Conservation (phyloP, 2,797 vertebrate species). For the Sebastes matsubarae region DNA sequence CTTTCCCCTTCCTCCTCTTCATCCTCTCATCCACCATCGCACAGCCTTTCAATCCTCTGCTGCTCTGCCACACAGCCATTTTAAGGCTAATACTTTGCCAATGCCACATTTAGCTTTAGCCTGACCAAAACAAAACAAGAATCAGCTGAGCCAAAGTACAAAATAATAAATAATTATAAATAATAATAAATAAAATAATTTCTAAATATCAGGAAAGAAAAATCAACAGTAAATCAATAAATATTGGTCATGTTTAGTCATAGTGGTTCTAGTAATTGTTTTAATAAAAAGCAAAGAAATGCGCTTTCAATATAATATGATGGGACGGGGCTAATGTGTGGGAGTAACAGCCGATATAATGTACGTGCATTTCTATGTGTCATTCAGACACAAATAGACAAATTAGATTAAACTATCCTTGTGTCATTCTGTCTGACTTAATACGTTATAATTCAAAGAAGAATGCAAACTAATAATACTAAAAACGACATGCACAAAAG, state of each 20-base stretch:
- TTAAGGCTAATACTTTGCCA: constrained; percentile 2
- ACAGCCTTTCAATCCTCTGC: constrained; percentile 4
- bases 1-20: constrained; percentile 33
- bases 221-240: background rate
- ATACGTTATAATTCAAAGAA: background rate
- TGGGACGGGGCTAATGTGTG: no score
- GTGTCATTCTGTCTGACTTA: background rate
- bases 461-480: background rate
- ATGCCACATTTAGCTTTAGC: background rate
- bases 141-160: fast-evolving
- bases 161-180: no score
- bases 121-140: background rate
- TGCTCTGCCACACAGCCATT: constrained; percentile 14
- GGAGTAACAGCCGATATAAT: background rate
- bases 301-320: background rate
- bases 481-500: background rate
- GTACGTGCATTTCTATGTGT: background rate
- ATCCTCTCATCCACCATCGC: constrained; percentile 19
- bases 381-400: background rate
- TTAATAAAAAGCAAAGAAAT: background rate
- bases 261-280: no score
- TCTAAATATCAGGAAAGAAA: background rate
- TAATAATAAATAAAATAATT: background rate
- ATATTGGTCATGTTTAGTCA: background rate
- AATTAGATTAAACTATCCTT: background rate